Evolutionary conservation across 2,113 vertebrate genomes (phyloP), one percentile per base, ranked within the genome.

Genomic region (Galbula dea): DNA sequence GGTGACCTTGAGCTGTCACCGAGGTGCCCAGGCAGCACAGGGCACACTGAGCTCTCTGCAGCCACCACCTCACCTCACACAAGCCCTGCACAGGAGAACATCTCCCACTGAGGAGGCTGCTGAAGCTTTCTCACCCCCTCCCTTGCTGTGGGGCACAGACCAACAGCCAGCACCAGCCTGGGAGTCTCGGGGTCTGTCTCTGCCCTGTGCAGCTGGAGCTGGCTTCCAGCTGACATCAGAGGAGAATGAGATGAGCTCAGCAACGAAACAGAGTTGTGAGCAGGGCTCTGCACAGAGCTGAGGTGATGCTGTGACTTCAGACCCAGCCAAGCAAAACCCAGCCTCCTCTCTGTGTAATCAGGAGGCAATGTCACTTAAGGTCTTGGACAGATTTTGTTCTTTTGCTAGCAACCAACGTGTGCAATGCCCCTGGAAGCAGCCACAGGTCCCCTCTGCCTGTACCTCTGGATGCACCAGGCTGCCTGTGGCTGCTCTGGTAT

Each of bases 371-470:
- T 12, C 29, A 1, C 74, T 12, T 6, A 2, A 3, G 30, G 22
- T 22, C 15, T 15, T 30, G 2, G 30, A 10, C 54, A 24, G 26
- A 1, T 15, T 54, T 2, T 1, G n/a, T 4, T 17, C 58, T 82
- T 34, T n/a, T 0, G 1, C 43, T 63, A 20, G 21, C 32, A 30
- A n/a, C 15, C 55, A 32, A 17, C 0, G 0, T 3, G 20, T 22
- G 19, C 75, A 43, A 3, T 6, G 4, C 19, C n/a, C 21, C 34
- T 26, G 4, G 48, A 37, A 73, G 59, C 3, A 2, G 12, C 67
- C 80, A 3, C 7, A 1, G 1, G 1, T 10, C 37, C 8, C 46
- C 30, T 27, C 62, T 15, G 27, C 58, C n/a, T 11, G 13, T 9
- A 15, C 37, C 66, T 24, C 48, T 2, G 37, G 30, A 5, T 43